Conservation (phyloP, 2,888 invertebrate species). For the Anthrax anthrax region DNA sequence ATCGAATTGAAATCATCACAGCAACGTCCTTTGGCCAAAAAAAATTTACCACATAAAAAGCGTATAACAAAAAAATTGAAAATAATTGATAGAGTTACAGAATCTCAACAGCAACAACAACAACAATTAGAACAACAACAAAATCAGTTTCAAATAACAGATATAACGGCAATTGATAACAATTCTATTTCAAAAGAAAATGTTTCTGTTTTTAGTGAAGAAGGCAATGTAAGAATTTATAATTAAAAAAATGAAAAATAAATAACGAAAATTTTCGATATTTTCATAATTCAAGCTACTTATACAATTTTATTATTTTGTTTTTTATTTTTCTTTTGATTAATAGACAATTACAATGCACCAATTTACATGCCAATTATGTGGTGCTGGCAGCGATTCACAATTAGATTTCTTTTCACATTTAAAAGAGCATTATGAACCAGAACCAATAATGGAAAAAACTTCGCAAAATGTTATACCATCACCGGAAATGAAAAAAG, state of each 20-base stretch:
- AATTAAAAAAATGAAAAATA: too few relatives aligned
- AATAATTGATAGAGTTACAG: slow-evolving; percentile 14
- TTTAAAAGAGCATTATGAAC: slow-evolving; percentile 68
- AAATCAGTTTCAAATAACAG: neutral
- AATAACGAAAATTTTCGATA: too few relatives aligned
- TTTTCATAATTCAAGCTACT: too few relatives aligned
- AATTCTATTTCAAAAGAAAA: neutral
- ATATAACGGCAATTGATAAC: neutral
- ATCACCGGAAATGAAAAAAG: slow-evolving; percentile 9
- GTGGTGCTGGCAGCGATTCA: slow-evolving; percentile 57
- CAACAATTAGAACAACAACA: neutral
- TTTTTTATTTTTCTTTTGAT: neutral
- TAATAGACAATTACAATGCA: slow-evolving; percentile 1
- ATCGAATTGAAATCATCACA: neutral
- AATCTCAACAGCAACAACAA: neutral
- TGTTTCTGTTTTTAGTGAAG: neutral
- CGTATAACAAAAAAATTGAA: slow-evolving; percentile 65
- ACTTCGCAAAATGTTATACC: too few relatives aligned
- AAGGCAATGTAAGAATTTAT: slow-evolving; percentile 8
- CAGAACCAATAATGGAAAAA: slow-evolving; percentile 19
- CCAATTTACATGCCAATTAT: slow-evolving; percentile 52
- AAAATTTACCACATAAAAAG: slow-evolving; percentile 75
- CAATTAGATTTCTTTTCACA: slow-evolving; percentile 78
- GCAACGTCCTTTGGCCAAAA: slow-evolving; percentile 32
- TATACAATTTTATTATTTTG: too few relatives aligned